phyloP scores from a whole-genome alignment of 2,113 vertebrate species.

The Megaceryle torquata region DNA sequence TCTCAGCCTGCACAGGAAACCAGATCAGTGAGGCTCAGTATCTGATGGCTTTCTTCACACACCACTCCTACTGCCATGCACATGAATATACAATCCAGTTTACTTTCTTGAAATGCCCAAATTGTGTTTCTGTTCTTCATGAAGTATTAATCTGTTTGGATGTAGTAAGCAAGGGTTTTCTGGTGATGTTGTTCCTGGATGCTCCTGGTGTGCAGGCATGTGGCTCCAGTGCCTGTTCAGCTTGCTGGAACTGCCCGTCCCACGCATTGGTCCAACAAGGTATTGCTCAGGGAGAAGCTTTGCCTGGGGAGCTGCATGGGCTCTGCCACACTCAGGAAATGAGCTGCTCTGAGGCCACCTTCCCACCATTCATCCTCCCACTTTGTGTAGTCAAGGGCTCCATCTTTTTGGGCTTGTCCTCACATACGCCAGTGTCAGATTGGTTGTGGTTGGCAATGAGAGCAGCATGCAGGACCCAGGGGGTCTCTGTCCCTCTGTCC shows the following conservation, averaged over 20 bases:
- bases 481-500: fast-evolving
- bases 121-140: not conserved
- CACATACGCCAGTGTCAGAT: not conserved
- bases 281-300: not conserved
- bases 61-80: fast-evolving
- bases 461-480: not conserved
- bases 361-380: not conserved
- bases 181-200: not conserved
- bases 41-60: not conserved
- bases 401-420: not conserved
- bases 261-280: not conserved
- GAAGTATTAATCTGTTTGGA: not conserved
- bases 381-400: not conserved
- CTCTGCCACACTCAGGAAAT: not conserved
- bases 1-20: not conserved
- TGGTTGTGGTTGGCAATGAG: not conserved
- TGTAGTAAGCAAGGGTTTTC: not conserved
- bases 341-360: not conserved
- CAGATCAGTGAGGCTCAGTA: not conserved
- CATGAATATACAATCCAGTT: not conserved
- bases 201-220: fast-evolving
- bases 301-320: not conserved
- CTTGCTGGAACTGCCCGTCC: not conserved
- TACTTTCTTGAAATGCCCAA: not conserved
- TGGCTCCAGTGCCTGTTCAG: not conserved